Conservation (phyloP, 2,797 vertebrate genomes). For the Halcyon chelicuti region DNA sequence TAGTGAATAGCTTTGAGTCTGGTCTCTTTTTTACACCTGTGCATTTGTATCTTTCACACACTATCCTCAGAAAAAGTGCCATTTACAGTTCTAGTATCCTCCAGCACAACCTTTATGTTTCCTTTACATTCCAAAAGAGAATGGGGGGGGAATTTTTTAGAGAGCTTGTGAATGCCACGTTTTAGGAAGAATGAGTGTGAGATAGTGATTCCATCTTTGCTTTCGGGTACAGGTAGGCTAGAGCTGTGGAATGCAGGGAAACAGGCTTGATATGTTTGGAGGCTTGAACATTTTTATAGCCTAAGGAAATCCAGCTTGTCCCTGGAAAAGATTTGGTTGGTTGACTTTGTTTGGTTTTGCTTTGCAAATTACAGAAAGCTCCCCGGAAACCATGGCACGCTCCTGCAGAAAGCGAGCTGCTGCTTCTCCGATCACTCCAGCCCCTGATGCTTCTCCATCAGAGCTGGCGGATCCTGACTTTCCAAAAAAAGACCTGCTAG, state of each 20-base stretch:
- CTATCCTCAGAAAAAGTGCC: not conserved
- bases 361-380: constrained; percentile 6
- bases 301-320: not conserved
- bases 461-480: not conserved
- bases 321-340: not conserved
- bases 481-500: not conserved
- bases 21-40: not conserved
- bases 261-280: not conserved
- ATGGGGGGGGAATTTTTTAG: not conserved
- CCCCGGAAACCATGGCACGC: not conserved
- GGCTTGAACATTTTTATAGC: constrained; percentile 17
- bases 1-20: not conserved
- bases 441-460: not conserved
- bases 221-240: not conserved
- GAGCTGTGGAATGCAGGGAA: constrained; percentile 6
- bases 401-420: not conserved
- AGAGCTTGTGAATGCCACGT: not conserved
- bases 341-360: not conserved
- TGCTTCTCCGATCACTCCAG: not conserved
- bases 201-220: not conserved
- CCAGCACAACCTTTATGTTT: not conserved
- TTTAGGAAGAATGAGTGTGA: not conserved
- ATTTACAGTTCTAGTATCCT: not conserved
- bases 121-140: not conserved
- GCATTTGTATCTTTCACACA: not conserved